phyloP scores from a whole-genome alignment of 1,140 invertebrate genomes.

The Oreohelix idahoensis region DNA sequence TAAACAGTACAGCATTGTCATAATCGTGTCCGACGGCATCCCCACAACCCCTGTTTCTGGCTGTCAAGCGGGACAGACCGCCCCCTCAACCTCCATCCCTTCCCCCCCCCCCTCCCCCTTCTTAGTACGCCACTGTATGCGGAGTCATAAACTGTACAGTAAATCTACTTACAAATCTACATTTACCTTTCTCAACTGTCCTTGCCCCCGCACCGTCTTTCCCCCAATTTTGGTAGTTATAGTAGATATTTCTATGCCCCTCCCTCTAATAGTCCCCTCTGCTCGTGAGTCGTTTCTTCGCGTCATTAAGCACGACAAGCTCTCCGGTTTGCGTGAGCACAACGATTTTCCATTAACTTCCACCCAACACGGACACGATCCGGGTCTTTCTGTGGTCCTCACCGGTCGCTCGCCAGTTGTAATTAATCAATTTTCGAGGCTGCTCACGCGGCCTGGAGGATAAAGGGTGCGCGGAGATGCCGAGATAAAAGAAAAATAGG shows the following conservation, averaged over 20 bases:
- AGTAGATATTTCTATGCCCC: not conserved
- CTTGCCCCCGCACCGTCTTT: too few species aligned
- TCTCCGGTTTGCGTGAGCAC: constrained; percentile 12
- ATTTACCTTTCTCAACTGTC: too few species aligned
- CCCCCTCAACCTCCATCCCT: too few species aligned
- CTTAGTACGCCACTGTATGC: too few species aligned
- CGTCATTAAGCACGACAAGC: constrained; percentile 17
- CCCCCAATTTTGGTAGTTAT: too few species aligned
- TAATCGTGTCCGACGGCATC: too few species aligned
- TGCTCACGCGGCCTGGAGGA: not conserved
- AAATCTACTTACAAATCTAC: too few species aligned
- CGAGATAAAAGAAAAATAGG: constrained; percentile 6
- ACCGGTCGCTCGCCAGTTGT: constrained; percentile 11
- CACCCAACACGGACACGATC: not conserved
- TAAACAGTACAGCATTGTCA: too few species aligned
- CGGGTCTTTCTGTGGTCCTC: not conserved
- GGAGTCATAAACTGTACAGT: too few species aligned
- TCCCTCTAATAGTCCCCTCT: not conserved
- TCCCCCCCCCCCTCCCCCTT: too few species aligned
- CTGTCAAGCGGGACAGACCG: too few species aligned
- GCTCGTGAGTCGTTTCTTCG: not conserved
- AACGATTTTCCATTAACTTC: constrained; percentile 20
- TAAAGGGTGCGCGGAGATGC: not conserved
- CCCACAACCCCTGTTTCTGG: too few species aligned
- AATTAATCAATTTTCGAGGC: constrained; percentile 14